These are phyloP conservation scores for Perognathus longimembris DNA, from an alignment of 2,113 vertebrate genomes.

Conservation along the genomic window DNA sequence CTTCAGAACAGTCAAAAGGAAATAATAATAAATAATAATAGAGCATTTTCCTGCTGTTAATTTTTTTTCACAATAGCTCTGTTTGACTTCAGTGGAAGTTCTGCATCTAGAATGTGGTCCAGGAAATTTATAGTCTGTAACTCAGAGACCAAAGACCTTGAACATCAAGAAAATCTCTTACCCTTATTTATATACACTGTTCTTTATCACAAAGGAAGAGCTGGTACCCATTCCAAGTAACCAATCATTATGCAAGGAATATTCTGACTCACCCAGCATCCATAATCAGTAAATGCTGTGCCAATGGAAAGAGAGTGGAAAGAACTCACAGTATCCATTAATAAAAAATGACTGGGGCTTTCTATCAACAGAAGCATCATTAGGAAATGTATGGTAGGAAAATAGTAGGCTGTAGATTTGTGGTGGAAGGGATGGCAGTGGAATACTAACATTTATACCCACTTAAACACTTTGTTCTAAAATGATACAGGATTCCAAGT, in stretches of 20 bases:
- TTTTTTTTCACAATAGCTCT: constrained; percentile 63
- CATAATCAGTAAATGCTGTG: constrained; percentile 81
- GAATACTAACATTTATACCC: constrained; percentile 82
- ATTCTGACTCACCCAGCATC: constrained; percentile 83
- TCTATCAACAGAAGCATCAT: constrained; percentile 85
- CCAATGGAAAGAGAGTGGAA: constrained; percentile 79
- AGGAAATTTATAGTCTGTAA: constrained; percentile 80
- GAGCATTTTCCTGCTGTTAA: constrained; percentile 71
- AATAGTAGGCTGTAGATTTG: constrained; percentile 82
- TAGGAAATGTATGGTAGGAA: constrained; percentile 82
- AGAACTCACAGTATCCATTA: constrained; percentile 83
- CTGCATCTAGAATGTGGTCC: constrained; percentile 64
- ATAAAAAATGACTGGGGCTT: constrained; percentile 85
- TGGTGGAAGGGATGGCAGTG: constrained; percentile 72
- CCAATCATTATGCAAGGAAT: constrained; percentile 85
- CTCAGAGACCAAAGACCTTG: constrained; percentile 83
- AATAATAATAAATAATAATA: constrained; percentile 79
- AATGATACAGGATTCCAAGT: constrained; percentile 62
- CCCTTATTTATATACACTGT: constrained; percentile 84
- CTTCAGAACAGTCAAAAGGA: constrained; percentile 71
- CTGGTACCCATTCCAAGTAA: constrained; percentile 84
- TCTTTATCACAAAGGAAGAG: constrained; percentile 83
- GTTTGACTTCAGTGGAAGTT: constrained; percentile 72
- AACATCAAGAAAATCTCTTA: constrained; percentile 84
- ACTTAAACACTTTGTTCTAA: constrained; percentile 70